A percentile compares a stretch with the other conserved stretches of the same genome.
These are phyloP conservation scores for Dendrocincla tyrannina DNA, from an alignment of 2,797 vertebrate genomes.

Conservation along the genomic window DNA sequence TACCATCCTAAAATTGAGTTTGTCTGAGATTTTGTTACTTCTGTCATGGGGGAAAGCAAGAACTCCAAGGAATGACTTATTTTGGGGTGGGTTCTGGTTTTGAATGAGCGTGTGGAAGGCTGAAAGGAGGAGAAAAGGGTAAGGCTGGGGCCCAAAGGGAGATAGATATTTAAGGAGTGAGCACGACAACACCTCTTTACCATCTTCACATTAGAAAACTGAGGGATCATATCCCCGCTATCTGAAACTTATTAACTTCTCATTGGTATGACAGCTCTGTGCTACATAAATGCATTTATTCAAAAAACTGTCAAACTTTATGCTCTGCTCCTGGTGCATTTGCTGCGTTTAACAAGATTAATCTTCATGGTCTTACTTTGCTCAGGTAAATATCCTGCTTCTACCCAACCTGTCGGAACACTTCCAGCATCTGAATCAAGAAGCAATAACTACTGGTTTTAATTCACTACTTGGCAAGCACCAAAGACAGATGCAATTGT, in stretches of 20 bases:
- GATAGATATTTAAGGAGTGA: background rate
- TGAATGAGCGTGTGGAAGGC: background rate
- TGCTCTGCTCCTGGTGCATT: background rate
- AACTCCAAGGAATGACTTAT: background rate
- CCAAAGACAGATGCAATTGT: background rate
- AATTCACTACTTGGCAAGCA: slow-evolving; percentile 11
- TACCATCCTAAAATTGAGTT: background rate
- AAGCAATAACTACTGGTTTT: background rate
- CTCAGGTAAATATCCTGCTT: background rate
- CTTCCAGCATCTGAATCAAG: background rate
- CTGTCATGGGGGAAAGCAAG: background rate
- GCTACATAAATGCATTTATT: background rate
- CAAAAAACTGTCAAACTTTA: background rate
- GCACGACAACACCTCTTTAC: background rate
- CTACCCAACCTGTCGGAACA: background rate
- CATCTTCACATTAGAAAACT: background rate
- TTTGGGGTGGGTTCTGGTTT: background rate
- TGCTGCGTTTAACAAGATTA: background rate
- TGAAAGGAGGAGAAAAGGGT: background rate
- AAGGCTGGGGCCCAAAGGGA: background rate
- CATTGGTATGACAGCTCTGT: background rate
- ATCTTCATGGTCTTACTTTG: background rate
- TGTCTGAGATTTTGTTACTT: background rate
- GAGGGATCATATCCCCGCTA: background rate
- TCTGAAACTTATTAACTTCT: background rate